Conservation (phyloP, 2,888 invertebrate species). For the Aphidius colemani region DNA sequence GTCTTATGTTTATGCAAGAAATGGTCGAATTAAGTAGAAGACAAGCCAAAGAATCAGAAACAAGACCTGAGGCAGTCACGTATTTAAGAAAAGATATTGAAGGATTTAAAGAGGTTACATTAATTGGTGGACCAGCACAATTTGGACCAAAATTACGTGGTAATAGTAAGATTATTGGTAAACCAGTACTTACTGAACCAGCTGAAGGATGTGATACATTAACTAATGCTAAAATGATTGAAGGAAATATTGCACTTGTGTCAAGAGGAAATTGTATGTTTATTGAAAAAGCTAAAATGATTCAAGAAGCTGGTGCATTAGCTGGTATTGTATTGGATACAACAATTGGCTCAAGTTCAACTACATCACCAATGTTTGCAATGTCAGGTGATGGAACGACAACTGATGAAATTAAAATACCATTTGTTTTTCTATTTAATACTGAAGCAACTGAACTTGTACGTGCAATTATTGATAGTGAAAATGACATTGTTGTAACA, state of each 20-base stretch:
- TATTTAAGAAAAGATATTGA: conserved; percentile 59
- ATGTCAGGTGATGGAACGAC: conserved; percentile 90
- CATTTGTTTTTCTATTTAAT: conserved; percentile 87
- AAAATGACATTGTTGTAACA: conserved; percentile 46
- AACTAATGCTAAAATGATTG: conserved; percentile 65
- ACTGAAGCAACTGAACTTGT: conserved; percentile 75
- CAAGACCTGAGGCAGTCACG: conserved; percentile 64
- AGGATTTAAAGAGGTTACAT: conserved; percentile 53
- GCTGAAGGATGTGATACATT: conserved; percentile 70
- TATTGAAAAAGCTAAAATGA: conserved; percentile 86
- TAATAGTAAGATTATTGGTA: conserved; percentile 69
- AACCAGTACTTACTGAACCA: conserved; percentile 71
- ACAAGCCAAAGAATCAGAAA: conserved; percentile 66
- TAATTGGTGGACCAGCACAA: conserved; percentile 87
- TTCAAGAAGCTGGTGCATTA: conserved; percentile 81
- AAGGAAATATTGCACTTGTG: conserved; percentile 81
- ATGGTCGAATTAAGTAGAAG: conserved; percentile 89
- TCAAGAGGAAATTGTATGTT: conserved; percentile 94
- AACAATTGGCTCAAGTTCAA: conserved; percentile 74
- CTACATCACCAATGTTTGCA: conserved; percentile 84
- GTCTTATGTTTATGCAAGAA: conserved; percentile 94
- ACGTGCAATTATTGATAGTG: conserved; percentile 61
- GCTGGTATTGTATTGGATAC: conserved; percentile 89
- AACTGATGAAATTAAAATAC: conserved; percentile 81
- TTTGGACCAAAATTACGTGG: conserved; percentile 80